Base-by-base conservation (phyloP, 2,888 invertebrate genomes). In the Branchellion lobata region DNA sequence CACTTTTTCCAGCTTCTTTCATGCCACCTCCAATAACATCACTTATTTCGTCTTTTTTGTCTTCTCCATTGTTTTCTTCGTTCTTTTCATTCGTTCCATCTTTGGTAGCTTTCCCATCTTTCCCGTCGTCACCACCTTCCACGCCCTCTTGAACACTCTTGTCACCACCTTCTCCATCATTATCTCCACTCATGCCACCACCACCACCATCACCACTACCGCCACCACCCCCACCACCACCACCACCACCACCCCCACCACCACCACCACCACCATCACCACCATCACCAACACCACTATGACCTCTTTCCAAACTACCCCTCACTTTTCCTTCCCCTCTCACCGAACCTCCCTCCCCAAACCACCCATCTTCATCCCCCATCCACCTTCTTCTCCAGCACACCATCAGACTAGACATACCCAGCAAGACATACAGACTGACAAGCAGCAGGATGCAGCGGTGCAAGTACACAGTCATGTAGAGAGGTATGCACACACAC, bases 391-490 rank as follows among this genome's bases (percentile, higher is more conserved):
- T 24, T 5, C 5, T 24, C 24, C 24, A 18, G 11, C 24, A 18
- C 61, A 57, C 24, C 61, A 18, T 3, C 61, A 57, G 3, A n/a
- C 5, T 21, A 79, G 51, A n/a, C 29, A 53, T 34, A 51, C 79
- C 81, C 21, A 81, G 51, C 0, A 51, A 34, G 61, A 83, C 78
- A 47, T 82, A 68, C 29, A 76, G 77, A 18, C 80, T 72, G n/a
- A 78, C 72, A 71, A 83, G 69, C 69, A 82, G 80, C 40, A 81
- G 81, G 11, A 74, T 72, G 68, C 82, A 61, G 21, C 83, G 78
- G 74, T 81, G 81, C 24, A 81, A 71, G 36, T 79, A 79, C 33
- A 78, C 68, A 14, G 77, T 71, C 27, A 78, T 61, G 78, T 81
- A 82, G 61, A 82, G 78, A 24, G 80, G 71, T 69, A 82, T 61